Percentiles rank a stretch among this genome's conserved stretches.
phyloP scores from a whole-genome alignment of 2,888 invertebrate genomes.

The Macroteleia sp. region DNA sequence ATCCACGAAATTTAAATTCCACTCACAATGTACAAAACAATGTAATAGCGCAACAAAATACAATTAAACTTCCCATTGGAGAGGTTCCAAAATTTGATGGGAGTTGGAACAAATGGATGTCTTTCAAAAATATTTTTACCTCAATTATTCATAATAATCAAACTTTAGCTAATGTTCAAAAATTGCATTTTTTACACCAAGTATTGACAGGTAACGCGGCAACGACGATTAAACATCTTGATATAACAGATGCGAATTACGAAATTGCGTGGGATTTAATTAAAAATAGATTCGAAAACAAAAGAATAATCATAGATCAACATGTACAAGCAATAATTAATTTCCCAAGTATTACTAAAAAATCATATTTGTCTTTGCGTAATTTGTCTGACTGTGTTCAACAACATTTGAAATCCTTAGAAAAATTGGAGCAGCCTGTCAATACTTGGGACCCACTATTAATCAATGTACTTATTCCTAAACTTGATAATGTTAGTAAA shows the following conservation, averaged over 20 bases:
- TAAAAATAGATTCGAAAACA: constrained; percentile 30
- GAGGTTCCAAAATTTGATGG: constrained; percentile 3
- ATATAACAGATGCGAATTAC: constrained; percentile 37
- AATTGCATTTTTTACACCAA: constrained; percentile 23
- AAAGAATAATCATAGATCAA: constrained; percentile 16
- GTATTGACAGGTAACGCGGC: constrained; percentile 30
- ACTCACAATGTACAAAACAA: neutral
- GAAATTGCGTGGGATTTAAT: constrained; percentile 19
- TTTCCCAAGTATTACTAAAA: constrained; percentile 14
- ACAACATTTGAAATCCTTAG: constrained; percentile 7
- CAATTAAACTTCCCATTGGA: neutral
- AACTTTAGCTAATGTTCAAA: constrained; percentile 1
- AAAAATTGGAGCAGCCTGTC: constrained; percentile 4
- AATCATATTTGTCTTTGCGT: constrained; percentile 20
- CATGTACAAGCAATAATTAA: constrained; percentile 37
- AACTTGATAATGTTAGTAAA: constrained; percentile 1
- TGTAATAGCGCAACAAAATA: constrained; percentile 7
- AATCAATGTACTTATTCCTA: neutral
- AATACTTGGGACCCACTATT: constrained; percentile 5
- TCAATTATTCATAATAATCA: too few relatives aligned
- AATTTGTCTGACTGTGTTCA: constrained; percentile 5
- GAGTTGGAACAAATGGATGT: too few relatives aligned
- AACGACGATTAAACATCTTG: constrained; percentile 12
- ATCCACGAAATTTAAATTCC: neutral
- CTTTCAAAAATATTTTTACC: too few relatives aligned